Evolutionary conservation across 1,140 invertebrate genomes (phyloP), one percentile per base, ranked within the genome.

Genomic region (Drosophila mayri): DNA sequence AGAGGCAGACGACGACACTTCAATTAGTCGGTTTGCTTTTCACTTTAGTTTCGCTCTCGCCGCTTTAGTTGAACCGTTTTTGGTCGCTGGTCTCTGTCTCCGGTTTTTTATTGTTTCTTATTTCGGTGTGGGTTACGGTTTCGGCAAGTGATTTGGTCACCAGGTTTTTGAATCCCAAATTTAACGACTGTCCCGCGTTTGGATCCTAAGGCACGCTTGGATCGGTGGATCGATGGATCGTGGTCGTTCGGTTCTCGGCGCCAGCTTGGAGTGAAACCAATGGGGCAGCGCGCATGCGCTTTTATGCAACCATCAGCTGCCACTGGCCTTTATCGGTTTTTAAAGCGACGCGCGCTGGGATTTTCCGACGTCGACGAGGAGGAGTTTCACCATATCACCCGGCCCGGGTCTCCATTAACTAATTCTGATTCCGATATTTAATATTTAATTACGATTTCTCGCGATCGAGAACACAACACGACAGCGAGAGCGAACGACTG

Each of bases 21-120:
- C 49, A 75, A 75, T 90, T 90, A 84, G 75, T 86, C 65, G 83
- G 38, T 72, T 67, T 76, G 63, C 77, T 84, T 90, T 88, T 90
- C 85, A 82, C 83, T 79, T 79, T 71, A 78, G 52, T 65, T 67
- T 76, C 73, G 66, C 66, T 62, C 58, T 65, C 54, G 49, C 28
- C 40, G 30, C 58, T 57, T 77, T 60, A 43, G 38, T 44, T 67
- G 40, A 79, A 57, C 59, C 40, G 67, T 71, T 71, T 61, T 46
- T 44, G 60, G 52, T 38, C 4, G 52, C 49, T 18, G 54, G 40
- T 54, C 16, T 44, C 43, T 44, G 43, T 35, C 37, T 49, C 49
- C 6, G 59, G 37, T 30, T 59, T 25, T 25, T 22, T 41, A 58
- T 58, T 58, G 55, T 58, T 41, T 58, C 44, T 32, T 32, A 22